A percentile compares a stretch with the other conserved stretches of the same genome.
phyloP scores from a whole-genome alignment of 2,888 invertebrate genomes.

The Mythimna lalbum region DNA sequence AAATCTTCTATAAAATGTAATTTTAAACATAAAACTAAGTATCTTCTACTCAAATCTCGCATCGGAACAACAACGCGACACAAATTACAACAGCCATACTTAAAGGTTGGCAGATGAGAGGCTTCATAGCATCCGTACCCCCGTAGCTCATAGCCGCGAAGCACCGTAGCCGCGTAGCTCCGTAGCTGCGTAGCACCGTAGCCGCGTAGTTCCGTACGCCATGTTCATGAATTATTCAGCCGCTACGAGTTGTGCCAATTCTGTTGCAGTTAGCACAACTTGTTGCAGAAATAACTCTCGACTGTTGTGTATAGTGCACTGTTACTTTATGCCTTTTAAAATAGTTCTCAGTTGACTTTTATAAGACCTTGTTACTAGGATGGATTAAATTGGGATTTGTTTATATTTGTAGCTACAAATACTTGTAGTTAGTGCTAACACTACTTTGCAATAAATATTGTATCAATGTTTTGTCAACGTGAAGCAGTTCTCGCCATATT shows the following conservation, averaged over 20 bases:
- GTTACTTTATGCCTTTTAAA: slow-evolving; percentile 61
- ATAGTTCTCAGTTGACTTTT: slow-evolving; percentile 59
- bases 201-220: slow-evolving; percentile 39
- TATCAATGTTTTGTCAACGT: background rate
- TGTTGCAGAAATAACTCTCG: slow-evolving; percentile 62
- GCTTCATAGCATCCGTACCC: slow-evolving; percentile 33
- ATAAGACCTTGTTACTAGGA: slow-evolving; percentile 51
- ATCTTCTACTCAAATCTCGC: slow-evolving; percentile 11
- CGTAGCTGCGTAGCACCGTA: slow-evolving; percentile 48
- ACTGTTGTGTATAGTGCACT: slow-evolving; percentile 54
- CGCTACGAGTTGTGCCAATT: slow-evolving; percentile 60
- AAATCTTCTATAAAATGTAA: background rate
- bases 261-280: slow-evolving; percentile 63
- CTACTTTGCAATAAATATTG: background rate
- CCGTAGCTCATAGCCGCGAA: slow-evolving; percentile 21
- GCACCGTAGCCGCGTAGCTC: slow-evolving; percentile 15
- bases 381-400: slow-evolving; percentile 10
- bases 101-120: background rate
- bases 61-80: slow-evolving; percentile 7
- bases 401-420: slow-evolving; percentile 2
- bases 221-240: slow-evolving; percentile 61
- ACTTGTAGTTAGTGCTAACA: background rate
- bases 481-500: no score
- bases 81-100: slow-evolving; percentile 34
- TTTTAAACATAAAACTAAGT: slow-evolving; percentile 3